Base-by-base conservation (phyloP, 2,113 vertebrate genomes). In the Hippoglossus stenolepis region DNA sequence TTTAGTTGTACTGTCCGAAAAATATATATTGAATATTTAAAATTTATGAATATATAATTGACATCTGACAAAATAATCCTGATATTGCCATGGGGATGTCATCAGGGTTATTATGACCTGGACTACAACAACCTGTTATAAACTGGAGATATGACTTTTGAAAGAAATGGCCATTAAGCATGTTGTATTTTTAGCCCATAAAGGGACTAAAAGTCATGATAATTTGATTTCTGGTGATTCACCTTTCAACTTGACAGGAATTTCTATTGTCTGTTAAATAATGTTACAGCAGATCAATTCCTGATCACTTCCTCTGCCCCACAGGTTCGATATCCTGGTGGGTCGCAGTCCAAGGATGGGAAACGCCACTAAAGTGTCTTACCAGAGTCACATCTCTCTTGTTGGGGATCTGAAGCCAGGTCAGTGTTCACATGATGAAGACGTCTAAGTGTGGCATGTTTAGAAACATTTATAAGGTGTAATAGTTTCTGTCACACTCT, bases 271-370 rank as follows among this genome's bases (percentile, higher is more conserved):
- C 8, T 38, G 8, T 38, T 38, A 38, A 43, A 13, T 13, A 43
- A 43, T 43, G 40, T 43, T 3, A 59, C 9, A 49, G 20, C 7
- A 59, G 1, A 26, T 54, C 1, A 11, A 54, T 54, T 60, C 43
- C 31, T 71, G 14, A 65, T 2, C 1, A 18, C 18, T 51, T 18
- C 47, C 5, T 81, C 18, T 73, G 53, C 67, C 0, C 31, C 79
- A 62, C 8, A 93, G 93, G 81, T 93, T 88, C 63, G 93, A 93
- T 0, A 85, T 95, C 26, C 85, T 95, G 20, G 95, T 94, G 45
- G 96, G 95, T 0, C 92, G 95, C 35, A 95, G 56, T 77, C 87
- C 93, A 38, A 40, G 23, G 0, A 51, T 95, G 78, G 97, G 96
- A 78, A 96, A 59, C 15, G 91, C 87, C 60, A 96, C 97, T 0